Conservation (phyloP, 2,888 invertebrate species). For the Scaeva pyrastri region DNA sequence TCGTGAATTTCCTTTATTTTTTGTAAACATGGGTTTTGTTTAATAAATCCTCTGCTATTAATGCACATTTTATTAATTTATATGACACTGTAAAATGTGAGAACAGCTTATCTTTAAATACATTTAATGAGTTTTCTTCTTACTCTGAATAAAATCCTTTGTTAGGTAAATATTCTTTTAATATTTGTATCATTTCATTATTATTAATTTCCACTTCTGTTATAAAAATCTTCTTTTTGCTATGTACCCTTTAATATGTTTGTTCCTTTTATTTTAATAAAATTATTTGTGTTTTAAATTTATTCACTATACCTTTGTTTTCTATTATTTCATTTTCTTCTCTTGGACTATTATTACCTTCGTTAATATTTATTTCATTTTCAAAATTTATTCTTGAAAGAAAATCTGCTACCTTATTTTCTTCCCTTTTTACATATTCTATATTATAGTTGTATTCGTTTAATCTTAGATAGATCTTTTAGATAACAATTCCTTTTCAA, state of each 20-base stretch:
- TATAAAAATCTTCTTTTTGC: not conserved
- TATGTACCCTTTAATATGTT: not conserved
- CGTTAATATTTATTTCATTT: not conserved
- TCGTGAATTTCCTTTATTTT: not conserved
- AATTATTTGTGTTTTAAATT: no score
- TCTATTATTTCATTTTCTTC: no score
- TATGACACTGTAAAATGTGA: not conserved
- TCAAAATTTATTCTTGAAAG: no score
- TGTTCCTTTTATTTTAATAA: not conserved
- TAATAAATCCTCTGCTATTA: no score
- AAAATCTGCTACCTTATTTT: not conserved
- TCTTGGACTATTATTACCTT: not conserved
- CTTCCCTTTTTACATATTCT: not conserved
- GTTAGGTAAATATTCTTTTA: not conserved
- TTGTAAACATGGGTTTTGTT: no score
- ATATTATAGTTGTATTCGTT: not conserved
- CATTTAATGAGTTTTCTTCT: not conserved
- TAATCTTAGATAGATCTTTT: not conserved
- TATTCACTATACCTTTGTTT: no score
- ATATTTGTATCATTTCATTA: not conserved
- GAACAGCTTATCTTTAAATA: not conserved
- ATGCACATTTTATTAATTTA: no score
- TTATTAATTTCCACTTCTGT: not conserved
- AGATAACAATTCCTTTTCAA: not conserved
- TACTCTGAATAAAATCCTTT: slow-evolving; percentile 1